Conservation (phyloP, 2,113 vertebrate genomes). For the Atrichornis clamosus region DNA sequence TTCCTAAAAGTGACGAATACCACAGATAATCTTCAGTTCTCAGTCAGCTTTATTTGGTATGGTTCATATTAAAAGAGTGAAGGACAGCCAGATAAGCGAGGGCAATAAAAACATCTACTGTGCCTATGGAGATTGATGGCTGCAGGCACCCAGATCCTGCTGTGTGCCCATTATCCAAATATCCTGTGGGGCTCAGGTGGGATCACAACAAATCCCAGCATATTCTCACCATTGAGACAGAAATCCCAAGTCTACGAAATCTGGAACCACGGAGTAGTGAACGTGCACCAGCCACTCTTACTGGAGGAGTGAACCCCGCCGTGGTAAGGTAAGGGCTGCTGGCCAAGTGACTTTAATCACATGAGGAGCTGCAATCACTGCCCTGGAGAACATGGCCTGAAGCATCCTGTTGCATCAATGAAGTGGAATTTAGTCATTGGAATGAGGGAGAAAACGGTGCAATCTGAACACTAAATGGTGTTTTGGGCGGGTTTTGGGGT, state of each 20-base stretch:
- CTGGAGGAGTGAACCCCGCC: neutral
- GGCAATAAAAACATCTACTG: conserved; percentile 4
- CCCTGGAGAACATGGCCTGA: neutral
- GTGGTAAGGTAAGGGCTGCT: neutral
- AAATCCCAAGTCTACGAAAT: neutral
- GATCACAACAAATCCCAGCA: neutral
- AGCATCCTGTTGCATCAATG: neutral
- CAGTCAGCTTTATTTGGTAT: conserved; percentile 30
- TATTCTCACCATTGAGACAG: neutral
- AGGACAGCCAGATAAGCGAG: conserved; percentile 22
- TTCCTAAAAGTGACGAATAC: conserved; percentile 18
- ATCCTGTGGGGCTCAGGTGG: neutral
- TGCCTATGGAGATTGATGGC: neutral
- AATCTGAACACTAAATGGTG: neutral
- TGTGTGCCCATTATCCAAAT: neutral
- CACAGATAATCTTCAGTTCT: conserved; percentile 26
- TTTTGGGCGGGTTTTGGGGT: neutral
- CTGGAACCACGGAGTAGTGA: neutral
- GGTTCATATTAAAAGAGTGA: conserved; percentile 35
- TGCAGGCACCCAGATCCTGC: neutral
- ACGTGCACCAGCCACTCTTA: neutral
- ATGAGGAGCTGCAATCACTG: neutral
- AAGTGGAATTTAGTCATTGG: neutral
- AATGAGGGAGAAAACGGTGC: neutral
- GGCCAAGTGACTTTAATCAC: conserved; percentile 17